Evolutionary conservation across 2,888 invertebrate genomes (phyloP), one percentile per base, ranked within the genome.

Genomic region (Melinopterus prodromus): DNA sequence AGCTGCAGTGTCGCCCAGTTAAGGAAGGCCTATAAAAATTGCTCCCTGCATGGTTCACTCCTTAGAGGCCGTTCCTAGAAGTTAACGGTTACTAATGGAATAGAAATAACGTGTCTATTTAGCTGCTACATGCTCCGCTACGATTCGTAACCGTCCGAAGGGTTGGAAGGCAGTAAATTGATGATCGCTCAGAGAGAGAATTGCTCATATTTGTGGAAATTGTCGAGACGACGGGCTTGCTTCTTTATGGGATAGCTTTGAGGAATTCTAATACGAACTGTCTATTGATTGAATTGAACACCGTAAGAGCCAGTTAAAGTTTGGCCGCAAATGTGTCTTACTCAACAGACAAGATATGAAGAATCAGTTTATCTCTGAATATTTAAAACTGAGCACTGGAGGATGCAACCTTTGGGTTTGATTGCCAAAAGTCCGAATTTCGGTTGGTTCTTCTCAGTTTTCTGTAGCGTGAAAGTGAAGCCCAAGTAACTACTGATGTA

Each of bases 171-270:
- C 12, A 12, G 53, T 26, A 53, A 53, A 53, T 12, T 53, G 53
- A 53, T 53, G 53, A 12, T 53, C 26, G 26, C 26, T 26, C n/a
- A n/a, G 53, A 53, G 53, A 53, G 53, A 53, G 53, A 53, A 53
- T 53, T 53, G 53, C 53, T 53, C 53, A 53, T 53, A 53, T 53
- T 53, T 53, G 53, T 53, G 53, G 53, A 53, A 53, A 53, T 53
- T 4, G 53, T 53, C 12, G 53, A 53, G 3, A 53, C 53, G 7
- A 4, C 53, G 9, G n/a, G n/a, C 9, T 53, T 12, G 53, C 9
- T 53, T 53, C 53, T 53, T 53, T 9, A 53, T 12, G 53, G 9
- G 53, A 53, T 53, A 12, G 53, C 53, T 53, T 53, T 12, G 53
- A 12, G 53, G 53, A 53, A 53, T 53, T 53, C 26, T 26, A 26